A percentile compares a stretch with the other conserved stretches of the same genome.
Conservation (phyloP, 2,113 vertebrate species). For the Merops nubicus region DNA sequence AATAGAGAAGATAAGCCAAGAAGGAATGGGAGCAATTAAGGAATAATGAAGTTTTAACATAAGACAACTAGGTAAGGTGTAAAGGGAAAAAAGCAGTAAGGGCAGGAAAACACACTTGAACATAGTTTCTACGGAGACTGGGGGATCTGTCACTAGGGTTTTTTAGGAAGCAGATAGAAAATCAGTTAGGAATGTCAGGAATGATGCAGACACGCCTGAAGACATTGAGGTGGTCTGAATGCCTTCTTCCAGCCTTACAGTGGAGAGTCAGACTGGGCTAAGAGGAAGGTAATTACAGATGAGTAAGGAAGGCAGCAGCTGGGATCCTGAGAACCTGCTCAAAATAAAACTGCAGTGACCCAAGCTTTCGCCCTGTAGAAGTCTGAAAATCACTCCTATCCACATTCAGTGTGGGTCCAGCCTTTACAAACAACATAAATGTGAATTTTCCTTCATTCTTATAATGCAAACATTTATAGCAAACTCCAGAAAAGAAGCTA, state of each 20-base stretch:
- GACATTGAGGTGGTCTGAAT: background rate
- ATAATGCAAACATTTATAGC: background rate
- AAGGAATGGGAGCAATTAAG: constrained; percentile 20
- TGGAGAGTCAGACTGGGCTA: background rate
- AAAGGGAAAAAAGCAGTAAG: background rate
- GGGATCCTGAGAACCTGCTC: background rate
- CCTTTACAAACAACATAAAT: background rate
- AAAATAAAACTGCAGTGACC: background rate
- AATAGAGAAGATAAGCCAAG: background rate
- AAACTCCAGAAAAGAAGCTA: background rate
- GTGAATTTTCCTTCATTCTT: background rate
- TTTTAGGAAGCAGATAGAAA: background rate
- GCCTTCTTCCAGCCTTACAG: background rate
- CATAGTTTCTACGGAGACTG: background rate
- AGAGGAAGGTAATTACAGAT: background rate
- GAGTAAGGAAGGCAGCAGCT: background rate
- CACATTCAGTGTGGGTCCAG: background rate
- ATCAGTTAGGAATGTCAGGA: background rate
- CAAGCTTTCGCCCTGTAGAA: background rate
- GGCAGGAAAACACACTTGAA: background rate
- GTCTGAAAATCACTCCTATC: background rate
- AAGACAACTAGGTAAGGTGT: background rate
- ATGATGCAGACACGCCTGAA: background rate
- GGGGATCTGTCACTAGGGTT: background rate
- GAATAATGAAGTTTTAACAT: constrained; percentile 24